Base-by-base conservation (phyloP, 2,888 invertebrate species). In the Tinea semifulvella region DNA sequence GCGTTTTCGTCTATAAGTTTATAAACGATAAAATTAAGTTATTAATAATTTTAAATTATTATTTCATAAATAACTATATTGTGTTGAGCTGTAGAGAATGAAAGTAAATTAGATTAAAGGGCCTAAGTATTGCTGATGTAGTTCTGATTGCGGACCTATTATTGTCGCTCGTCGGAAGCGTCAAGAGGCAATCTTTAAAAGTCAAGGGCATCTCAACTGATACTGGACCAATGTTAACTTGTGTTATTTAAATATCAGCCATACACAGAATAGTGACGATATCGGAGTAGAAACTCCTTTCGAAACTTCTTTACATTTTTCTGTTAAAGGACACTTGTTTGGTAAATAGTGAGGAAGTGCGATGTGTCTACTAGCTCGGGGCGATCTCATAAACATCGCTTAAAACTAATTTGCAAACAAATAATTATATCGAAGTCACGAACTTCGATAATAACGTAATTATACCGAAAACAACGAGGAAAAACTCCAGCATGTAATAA, bases 181-280 rank as follows among this genome's bases (percentile, higher is more conserved):
- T 63, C 61, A 57, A 62, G 64, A 62, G 58, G 65, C 61, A 58
- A 58, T 63, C 57, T 63, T 61, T 73, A 79, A 80, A 80, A 70
- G 72, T 76, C 79, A 80, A 79, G 79, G 79, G 54, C 70, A 56
- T 43, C 53, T 51, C 61, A n/a, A n/a, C n/a, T 65, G 62, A 65
- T 64, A 65, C 62, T 65, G 70, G 70, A 77, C 74, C 79, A 80
- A 80, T 80, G 79, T 74, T 68, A 80, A 80, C 79, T 72, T 63
- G 76, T 80, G 79, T 73, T 75, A 76, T 80, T 80, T 80, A 80
- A 79, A 80, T 74, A 80, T 60, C 77, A 75, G 61, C 13, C 53
- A 58, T 61, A 61, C 58, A 62, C 57, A 57, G 28, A 27, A 43
- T 53, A 60, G 59, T 61, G 61, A 65, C 65, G 61, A 65, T 53